Evolutionary conservation across 2,797 vertebrate genomes (phyloP).

Genomic region (Synaphobranchus kaupii): DNA sequence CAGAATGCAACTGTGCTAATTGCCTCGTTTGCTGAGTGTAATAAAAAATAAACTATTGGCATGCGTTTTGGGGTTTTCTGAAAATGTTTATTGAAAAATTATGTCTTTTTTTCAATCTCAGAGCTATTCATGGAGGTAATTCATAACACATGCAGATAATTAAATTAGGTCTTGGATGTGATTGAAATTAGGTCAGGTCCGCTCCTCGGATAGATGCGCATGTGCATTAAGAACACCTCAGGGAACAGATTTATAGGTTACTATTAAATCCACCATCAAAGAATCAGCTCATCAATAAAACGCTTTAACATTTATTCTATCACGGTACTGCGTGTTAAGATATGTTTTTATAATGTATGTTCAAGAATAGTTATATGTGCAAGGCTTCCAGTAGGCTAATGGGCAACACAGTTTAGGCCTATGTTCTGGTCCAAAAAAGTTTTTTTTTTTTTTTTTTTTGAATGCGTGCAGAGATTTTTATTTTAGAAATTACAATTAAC

Average conservation of each 20-base stretch:
- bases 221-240: background rate
- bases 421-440: no score
- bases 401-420: background rate
- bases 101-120: constrained; percentile 9
- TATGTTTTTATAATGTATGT: background rate
- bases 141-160: background rate
- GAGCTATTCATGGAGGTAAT: constrained; percentile 21
- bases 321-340: background rate
- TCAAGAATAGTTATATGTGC: background rate
- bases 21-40: background rate
- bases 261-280: background rate
- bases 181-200: constrained; percentile 12
- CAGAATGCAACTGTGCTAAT: background rate
- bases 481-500: background rate
- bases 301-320: background rate
- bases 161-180: constrained; percentile 16
- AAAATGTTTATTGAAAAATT: constrained; percentile 4
- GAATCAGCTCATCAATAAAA: background rate
- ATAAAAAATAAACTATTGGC: background rate
- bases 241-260: background rate
- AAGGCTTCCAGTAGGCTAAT: background rate
- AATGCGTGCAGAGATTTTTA: background rate
- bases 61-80: background rate
- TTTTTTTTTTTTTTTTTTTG: no score
- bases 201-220: background rate